Base-by-base conservation (phyloP, 2,888 invertebrate genomes). In the Caenorhabditis panamensis region DNA sequence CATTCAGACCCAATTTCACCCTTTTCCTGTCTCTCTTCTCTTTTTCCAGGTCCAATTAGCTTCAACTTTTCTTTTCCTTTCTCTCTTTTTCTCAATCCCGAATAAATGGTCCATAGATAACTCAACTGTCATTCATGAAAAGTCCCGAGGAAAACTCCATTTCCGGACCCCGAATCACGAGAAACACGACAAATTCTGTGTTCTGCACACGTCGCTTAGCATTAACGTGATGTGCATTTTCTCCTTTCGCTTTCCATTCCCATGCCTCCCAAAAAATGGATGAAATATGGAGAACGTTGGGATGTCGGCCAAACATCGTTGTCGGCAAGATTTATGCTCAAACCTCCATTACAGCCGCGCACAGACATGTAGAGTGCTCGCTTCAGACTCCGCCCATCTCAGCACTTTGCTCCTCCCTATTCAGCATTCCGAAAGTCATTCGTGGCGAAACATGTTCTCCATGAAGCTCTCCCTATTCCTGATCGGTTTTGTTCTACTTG, bases 291-390 rank as follows among this genome's bases (percentile, higher is more conserved):
- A 24, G 66, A 59, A 59, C 68, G 68, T 59, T 59, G 47, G 49
- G 69, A 69, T 62, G 73, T 64, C 51, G 73, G 53, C 64, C 73
- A 73, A 73, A 73, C 75, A 75, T 75, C 75, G 26, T 36, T n/a
- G 44, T 51, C 66, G 66, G 53, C 66, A 59, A 75, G 75, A 75
- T 53, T 66, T 61, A 66, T 73, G 31, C 49, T 53, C 53, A 26
- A 68, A 49, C 31, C 24, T 8, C 20, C 36, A 49, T 72, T 72
- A 63, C 63, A 41, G 73, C 64, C 1, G 47, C 16, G 37, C 6
- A 53, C 58, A 58, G 64, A 73, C 62, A 63, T 54, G 51, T 26
- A 24, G 28, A 62, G 69, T 26, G 59, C 69, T 59, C 2, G n/a
- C 4, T 11, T 20, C 0, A 51, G 37, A 36, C 75, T 66, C 75